Percentiles rank a stretch among this genome's conserved stretches.
These are phyloP conservation scores for Salvelinus alpinus DNA, from an alignment of 2,113 vertebrate genomes.

Conservation along the genomic window DNA sequence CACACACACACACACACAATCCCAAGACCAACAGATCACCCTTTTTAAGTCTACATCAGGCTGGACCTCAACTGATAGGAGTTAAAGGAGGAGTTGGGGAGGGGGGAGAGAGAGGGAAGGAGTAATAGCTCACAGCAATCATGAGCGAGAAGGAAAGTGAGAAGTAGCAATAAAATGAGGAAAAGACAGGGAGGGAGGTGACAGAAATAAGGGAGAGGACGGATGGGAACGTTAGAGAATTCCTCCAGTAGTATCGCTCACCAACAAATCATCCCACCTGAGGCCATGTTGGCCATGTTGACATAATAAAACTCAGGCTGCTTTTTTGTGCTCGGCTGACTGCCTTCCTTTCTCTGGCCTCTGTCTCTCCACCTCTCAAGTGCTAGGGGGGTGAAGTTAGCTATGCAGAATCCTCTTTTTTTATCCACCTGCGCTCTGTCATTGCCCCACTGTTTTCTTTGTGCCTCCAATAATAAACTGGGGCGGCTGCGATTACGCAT, in stretches of 20 bases:
- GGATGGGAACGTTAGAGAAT: not conserved
- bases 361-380: not conserved
- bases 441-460: constrained; percentile 32
- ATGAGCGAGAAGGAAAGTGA: not conserved
- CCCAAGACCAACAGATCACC: constrained; percentile 3
- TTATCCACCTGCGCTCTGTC: constrained; percentile 52
- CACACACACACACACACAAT: not conserved
- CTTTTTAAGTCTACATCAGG: constrained; percentile 24
- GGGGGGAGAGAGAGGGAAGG: not conserved
- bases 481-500: constrained; percentile 58
- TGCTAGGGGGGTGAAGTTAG: constrained; percentile 11
- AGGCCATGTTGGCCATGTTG: not conserved
- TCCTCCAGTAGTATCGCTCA: not conserved
- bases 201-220: not conserved
- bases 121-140: not conserved
- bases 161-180: not conserved
- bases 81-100: not conserved
- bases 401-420: constrained; percentile 37
- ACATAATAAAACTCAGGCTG: not conserved
- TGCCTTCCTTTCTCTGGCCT: not conserved
- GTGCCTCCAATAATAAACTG: constrained; percentile 65
- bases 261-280: not conserved
- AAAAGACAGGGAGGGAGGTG: no score
- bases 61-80: not conserved
- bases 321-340: not conserved